Evolutionary conservation across 2,797 vertebrate species (phyloP), one percentile per base, ranked within the genome.

Genomic region (Rhinoraja longicauda): DNA sequence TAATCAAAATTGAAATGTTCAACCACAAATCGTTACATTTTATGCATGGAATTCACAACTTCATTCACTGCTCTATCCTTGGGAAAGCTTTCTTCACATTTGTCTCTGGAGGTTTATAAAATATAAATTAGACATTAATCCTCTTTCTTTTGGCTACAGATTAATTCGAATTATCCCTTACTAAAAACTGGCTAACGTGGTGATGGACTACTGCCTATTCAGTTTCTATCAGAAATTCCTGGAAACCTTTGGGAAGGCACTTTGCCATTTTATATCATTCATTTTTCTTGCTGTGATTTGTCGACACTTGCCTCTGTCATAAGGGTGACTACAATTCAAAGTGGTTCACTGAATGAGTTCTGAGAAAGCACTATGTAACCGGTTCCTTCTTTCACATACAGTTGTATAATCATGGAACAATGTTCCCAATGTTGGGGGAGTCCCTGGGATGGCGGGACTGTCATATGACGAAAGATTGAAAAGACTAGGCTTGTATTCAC

Each of bases 231-330:
- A 86, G 82, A 21, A 62, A 21, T 88, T 88, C 17, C 36, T 36
- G 84, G 59, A 88, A 88, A 64, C 57, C 17, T 86, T 86, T 86
- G 57, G 32, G 29, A 86, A 86, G 82, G 82, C 57, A 62, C 26
- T 62, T 86, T 12, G 82, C 12, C 82, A 86, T 7, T 13, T 29
- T n/a, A 36, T 88, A 88, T 67, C n/a, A 64, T 67, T 88, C 62
- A n/a, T 84, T 64, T 7, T 36, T 88, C 15, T 32, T 86, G 29
- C 26, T 86, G 82, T n/a, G 26, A 17, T 86, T 88, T 88, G 70
- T 21, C 21, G 21, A 67, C 62, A 36, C 15, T 88, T 21, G 62
- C 84, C 84, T 67, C 8, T 9, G 4, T 9, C 32, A 88, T 67
- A 67, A 64, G 12, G 64, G 17, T 64, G 59, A 32, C 13, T 8